Base-by-base conservation (phyloP, 2,797 vertebrate species). In the Hippocampus kuda region DNA sequence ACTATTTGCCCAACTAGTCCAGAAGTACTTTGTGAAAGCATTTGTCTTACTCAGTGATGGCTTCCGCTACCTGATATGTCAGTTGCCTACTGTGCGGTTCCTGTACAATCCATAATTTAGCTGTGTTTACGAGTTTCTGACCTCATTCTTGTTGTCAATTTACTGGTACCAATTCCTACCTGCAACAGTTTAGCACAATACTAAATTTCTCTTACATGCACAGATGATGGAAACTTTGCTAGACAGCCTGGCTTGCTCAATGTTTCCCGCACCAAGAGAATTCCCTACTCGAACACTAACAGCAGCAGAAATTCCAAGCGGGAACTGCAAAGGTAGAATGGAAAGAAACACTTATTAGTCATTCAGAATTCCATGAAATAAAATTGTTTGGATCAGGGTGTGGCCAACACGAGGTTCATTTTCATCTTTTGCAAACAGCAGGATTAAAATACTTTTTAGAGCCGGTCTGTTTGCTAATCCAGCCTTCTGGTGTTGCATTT, bases 211-310 rank as follows among this genome's bases (percentile, higher is more conserved):
- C 88, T 86, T 83, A 96, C 92, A 75, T 88, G 88, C 76, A 81
- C 91, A 90, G 51, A 94, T 26, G 73, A 97, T 59, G 0, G 92
- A 78, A 3, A 93, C 82, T 70, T 88, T 83, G 13, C 87, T 79
- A 0, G 94, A 93, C 11, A 88, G 89, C 84, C 90, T 94, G 57
- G 96, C 95, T 81, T 93, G 92, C 68, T 89, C 80, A 0, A 81
- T 82, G 42, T 96, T 89, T 59, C 95, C 93, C 0, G 94, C 93
- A 30, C 97, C 97, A 49, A 99, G 82, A 1, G 95, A 93, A 0
- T 93, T 95, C 60, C 97, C 96, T 5, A 99, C 93, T 2, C 93
- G 88, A n/a, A 98, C 92, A 0, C 90, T 93, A 18, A 77, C 92
- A 0, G 97, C 94, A 77, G 93, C 91, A 0, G 93, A 85, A 75